Evolutionary conservation across 2,888 invertebrate genomes (phyloP).

Genomic region (Agrotis puta): DNA sequence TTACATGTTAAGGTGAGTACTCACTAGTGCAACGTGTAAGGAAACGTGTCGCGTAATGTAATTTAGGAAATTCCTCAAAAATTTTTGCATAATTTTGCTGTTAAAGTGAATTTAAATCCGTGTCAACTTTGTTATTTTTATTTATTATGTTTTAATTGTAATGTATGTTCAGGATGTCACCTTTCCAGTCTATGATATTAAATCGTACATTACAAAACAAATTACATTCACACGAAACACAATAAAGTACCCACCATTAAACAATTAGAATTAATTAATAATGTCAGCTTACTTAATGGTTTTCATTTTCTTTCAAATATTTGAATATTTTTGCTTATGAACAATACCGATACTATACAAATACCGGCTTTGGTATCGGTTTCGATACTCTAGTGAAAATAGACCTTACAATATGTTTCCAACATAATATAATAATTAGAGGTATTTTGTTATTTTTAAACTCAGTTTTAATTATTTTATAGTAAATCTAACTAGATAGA

Average conservation of each 20-base stretch:
- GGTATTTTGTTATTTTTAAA: constrained; percentile 7
- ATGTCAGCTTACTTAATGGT: constrained; percentile 51
- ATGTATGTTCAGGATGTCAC: too few species aligned
- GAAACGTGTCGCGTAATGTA: background rate
- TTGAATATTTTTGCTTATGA: background rate
- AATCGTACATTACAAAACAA: background rate
- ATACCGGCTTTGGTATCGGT: constrained; percentile 14
- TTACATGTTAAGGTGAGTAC: constrained; percentile 45
- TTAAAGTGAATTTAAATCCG: too few species aligned
- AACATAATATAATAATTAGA: background rate
- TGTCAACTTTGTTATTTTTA: background rate
- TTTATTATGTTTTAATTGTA: too few species aligned
- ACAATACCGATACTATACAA: background rate
- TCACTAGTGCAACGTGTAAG: constrained; percentile 13
- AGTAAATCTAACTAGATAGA: background rate
- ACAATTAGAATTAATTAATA: constrained; percentile 54
- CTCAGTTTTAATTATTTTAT: constrained; percentile 1
- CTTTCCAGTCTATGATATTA: too few species aligned
- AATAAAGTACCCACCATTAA: constrained; percentile 24
- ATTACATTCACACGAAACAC: constrained; percentile 18
- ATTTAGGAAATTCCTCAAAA: background rate
- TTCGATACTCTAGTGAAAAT: constrained; percentile 8
- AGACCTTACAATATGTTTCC: constrained; percentile 18
- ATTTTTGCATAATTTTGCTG: too few species aligned
- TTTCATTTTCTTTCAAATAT: constrained; percentile 13